These are phyloP conservation scores for Candoia aspera DNA, from an alignment of 2,113 vertebrate genomes.

Conservation along the genomic window DNA sequence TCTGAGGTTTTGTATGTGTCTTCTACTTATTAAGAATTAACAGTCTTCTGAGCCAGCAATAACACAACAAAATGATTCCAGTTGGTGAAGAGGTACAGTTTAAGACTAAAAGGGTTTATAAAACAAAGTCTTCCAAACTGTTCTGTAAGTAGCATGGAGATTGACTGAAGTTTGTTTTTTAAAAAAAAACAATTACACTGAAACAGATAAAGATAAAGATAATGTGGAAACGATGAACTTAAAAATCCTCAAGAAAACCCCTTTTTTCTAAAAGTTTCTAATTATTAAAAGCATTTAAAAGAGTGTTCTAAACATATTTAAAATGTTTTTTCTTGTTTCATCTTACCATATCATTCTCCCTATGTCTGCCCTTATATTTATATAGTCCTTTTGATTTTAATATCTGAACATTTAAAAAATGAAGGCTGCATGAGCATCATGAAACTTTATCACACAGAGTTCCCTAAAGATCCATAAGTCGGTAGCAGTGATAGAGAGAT, in stretches of 20 bases:
- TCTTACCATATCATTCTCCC: background rate
- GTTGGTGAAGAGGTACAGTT: slow-evolving; percentile 37
- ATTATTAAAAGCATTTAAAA: background rate
- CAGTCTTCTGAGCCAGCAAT: slow-evolving; percentile 62
- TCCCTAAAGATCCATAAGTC: background rate
- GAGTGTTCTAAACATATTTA: background rate
- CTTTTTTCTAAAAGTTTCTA: background rate
- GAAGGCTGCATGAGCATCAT: background rate
- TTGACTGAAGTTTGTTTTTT: no score
- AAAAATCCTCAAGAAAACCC: background rate
- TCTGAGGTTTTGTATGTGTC: slow-evolving; percentile 39
- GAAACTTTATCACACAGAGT: background rate
- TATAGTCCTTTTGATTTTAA: no score
- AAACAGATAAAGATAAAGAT: no score
- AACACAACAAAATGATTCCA: slow-evolving; percentile 47
- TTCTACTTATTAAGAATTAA: slow-evolving; percentile 61
- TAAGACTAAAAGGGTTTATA: background rate
- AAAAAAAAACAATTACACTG: no score
- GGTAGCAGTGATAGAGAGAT: background rate
- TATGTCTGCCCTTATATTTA: background rate
- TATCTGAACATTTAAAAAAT: background rate
- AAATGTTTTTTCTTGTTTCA: background rate
- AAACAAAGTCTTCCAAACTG: slow-evolving; percentile 32
- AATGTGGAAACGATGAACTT: background rate
- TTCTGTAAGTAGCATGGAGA: background rate